Evolutionary conservation across 1,140 invertebrate genomes (phyloP).

Genomic region (Zeugodacus cucurbitae): DNA sequence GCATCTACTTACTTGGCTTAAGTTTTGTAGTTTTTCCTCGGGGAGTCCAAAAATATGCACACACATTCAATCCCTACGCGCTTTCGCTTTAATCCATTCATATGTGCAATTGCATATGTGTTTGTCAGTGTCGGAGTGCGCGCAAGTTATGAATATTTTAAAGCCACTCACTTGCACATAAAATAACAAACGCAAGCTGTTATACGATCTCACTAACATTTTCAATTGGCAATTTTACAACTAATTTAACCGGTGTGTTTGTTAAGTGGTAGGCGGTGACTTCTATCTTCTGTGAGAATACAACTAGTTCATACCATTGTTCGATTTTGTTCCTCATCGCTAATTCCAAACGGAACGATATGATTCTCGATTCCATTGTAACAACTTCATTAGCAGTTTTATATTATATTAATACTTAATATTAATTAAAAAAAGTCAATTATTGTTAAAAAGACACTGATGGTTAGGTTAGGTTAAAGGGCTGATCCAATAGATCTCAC

Average conservation of each 20-base stretch:
- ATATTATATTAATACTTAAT: no score
- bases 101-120: not conserved
- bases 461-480: no score
- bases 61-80: not conserved
- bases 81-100: no score
- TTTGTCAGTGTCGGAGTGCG: not conserved
- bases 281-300: no score
- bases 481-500: no score
- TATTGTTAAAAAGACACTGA: no score
- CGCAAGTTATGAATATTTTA: slow-evolving; percentile 3
- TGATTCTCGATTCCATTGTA: no score
- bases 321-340: no score
- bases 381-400: no score
- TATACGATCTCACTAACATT: not conserved
- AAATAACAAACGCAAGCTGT: not conserved
- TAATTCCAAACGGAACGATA: no score
- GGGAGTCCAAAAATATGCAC: not conserved
- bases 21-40: not conserved
- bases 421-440: no score
- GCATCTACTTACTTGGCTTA: not conserved
- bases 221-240: not conserved
- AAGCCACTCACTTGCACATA: not conserved
- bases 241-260: not conserved
- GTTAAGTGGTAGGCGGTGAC: not conserved
- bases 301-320: no score